These are phyloP conservation scores for Iselma pallidipennis DNA, from an alignment of 2,888 invertebrate genomes.

Conservation along the genomic window DNA sequence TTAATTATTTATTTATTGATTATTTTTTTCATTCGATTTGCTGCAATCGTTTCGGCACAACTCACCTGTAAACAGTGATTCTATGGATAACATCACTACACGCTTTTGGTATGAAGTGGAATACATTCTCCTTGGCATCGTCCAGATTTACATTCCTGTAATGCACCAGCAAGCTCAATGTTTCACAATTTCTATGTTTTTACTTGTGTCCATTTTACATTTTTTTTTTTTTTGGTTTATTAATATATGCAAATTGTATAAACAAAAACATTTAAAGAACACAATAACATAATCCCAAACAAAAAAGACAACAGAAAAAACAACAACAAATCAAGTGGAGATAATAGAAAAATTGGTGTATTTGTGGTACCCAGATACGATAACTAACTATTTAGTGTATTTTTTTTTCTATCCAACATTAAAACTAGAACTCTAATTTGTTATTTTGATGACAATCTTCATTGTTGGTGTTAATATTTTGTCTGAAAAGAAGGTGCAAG, in stretches of 20 bases:
- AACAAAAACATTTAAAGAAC: constrained; percentile 30
- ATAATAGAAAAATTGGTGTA: background rate
- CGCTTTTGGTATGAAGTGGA: constrained; percentile 64
- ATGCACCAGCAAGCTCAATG: constrained; percentile 37
- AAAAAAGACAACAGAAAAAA: constrained; percentile 24
- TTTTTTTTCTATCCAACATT: too few species aligned
- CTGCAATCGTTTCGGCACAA: constrained; percentile 14
- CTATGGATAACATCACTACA: constrained; percentile 53
- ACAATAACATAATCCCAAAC: constrained; percentile 24
- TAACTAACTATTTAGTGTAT: too few species aligned
- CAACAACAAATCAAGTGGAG: constrained; percentile 7
- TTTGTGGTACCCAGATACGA: background rate
- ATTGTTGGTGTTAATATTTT: background rate
- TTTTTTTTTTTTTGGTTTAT: too few species aligned
- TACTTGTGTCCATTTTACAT: constrained; percentile 9
- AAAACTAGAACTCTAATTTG: too few species aligned
- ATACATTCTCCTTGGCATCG: constrained; percentile 64
- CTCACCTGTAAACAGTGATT: constrained; percentile 43
- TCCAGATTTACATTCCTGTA: constrained; percentile 54
- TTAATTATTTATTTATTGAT: background rate
- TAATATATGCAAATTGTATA: constrained; percentile 18
- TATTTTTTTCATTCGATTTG: background rate
- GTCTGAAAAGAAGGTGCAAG: background rate
- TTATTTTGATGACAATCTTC: background rate
- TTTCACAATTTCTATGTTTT: constrained; percentile 11